Evolutionary conservation across 2,797 vertebrate genomes (phyloP).

Genomic region (Coregonus ussuriensis): DNA sequence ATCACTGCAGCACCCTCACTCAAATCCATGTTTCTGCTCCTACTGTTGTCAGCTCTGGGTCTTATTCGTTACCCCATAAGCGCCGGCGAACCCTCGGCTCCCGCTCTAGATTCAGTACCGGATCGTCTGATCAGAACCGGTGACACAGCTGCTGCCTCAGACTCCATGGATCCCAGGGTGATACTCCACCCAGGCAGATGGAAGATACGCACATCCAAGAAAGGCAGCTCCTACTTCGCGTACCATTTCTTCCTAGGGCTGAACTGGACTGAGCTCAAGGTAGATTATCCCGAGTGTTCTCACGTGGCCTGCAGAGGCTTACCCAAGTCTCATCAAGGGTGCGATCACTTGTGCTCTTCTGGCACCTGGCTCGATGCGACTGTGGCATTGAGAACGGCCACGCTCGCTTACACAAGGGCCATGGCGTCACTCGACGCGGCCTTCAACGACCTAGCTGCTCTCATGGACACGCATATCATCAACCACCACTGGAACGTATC

Average conservation of each 20-base stretch:
- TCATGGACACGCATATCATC: constrained; percentile 14
- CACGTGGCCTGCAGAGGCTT: constrained; percentile 6
- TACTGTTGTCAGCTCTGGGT: neutral
- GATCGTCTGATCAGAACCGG: no score
- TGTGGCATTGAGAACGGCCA: neutral
- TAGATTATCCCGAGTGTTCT: constrained; percentile 9
- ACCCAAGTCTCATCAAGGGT: neutral
- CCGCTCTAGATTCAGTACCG: no score
- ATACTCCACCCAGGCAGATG: constrained; percentile 10
- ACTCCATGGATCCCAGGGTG: constrained; percentile 9
- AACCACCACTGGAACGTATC: neutral
- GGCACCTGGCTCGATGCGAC: neutral
- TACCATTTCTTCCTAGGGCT: constrained; percentile 13
- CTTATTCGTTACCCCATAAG: neutral
- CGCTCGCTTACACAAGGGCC: neutral
- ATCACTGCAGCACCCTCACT: neutral
- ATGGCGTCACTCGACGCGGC: neutral
- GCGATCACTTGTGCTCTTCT: neutral
- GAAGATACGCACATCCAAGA: constrained; percentile 5
- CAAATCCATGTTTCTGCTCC: neutral
- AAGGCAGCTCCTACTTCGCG: neutral
- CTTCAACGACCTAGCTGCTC: neutral
- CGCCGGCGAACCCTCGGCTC: neutral
- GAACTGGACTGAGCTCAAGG: neutral
- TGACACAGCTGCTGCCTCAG: no score